Evolutionary conservation across 2,113 vertebrate species (phyloP), one percentile per base, ranked within the genome.

Genomic region (Colius striatus): DNA sequence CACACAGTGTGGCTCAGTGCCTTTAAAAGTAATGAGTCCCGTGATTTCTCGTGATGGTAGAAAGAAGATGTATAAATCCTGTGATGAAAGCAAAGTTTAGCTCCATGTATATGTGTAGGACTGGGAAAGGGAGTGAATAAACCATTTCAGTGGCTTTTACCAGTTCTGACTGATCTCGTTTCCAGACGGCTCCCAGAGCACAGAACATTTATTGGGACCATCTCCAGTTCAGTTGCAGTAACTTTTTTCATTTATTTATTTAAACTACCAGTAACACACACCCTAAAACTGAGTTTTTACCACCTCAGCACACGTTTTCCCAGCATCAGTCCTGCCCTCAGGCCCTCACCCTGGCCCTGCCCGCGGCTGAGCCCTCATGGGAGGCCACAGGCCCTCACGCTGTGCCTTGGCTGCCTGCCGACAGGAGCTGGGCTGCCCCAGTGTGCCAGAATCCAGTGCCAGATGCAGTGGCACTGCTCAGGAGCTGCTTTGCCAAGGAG

Each of bases 21-120:
- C 27, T 58, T 8, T n/a, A 1, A 3, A 30, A 9, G 70, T 2
- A 13, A 2, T 1, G 4, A 55, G 22, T 2, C 26, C 72, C 29
- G 27, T 10, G n/a, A 15, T 29, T 12, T 17, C 57, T 58, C 3
- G 10, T 4, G 34, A 0, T 38, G 92, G 25, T n/a, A 45, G 27
- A 12, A 8, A 71, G 51, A 23, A 4, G 21, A 0, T 2, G 51
- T 26, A 5, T 29, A 20, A 43, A 45, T 32, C 34, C 67, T 10
- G 29, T 11, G 84, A 7, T 9, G 71, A 66, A 38, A 53, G 68
- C 73, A 16, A 63, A 72, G 55, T 6, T 8, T 45, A 18, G 71
- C 76, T 43, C 41, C 38, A 5, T 5, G 22, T 12, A 36, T 26
- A 41, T 54, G 68, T 16, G 43, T 9, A 13, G 60, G 71, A 32